Evolutionary conservation across 1,140 invertebrate genomes (phyloP).

Genomic region (Drosophila bocqueti): DNA sequence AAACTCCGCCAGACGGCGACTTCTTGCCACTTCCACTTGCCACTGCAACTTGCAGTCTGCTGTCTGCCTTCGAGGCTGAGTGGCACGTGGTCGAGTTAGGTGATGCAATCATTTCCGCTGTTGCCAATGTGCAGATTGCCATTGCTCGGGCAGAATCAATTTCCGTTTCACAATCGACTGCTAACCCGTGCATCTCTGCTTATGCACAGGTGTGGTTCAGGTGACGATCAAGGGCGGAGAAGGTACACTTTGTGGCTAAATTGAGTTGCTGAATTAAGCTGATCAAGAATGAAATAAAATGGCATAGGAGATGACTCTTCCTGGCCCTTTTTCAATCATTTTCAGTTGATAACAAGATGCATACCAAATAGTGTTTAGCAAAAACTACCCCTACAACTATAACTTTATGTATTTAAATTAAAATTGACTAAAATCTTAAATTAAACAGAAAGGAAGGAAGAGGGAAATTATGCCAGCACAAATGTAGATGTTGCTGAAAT

Average conservation of each 20-base stretch:
- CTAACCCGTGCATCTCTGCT: not conserved
- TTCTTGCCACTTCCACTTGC: slow-evolving; percentile 41
- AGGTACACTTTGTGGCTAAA: not conserved
- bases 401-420: too few species aligned
- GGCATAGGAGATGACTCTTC: too few species aligned
- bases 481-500: too few species aligned
- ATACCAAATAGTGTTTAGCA: too few species aligned
- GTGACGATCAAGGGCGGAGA: not conserved
- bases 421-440: too few species aligned
- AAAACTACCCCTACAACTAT: too few species aligned
- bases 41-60: slow-evolving; percentile 24
- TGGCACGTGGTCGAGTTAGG: slow-evolving; percentile 74
- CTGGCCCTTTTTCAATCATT: too few species aligned
- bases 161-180: slow-evolving; percentile 52
- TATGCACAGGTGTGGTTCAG: not conserved
- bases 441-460: too few species aligned
- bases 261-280: too few species aligned
- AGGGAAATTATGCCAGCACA: not conserved
- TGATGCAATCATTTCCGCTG: slow-evolving; percentile 81
- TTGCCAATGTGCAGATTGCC: slow-evolving; percentile 56
- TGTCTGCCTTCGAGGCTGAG: slow-evolving; percentile 12
- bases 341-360: too few species aligned
- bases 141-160: slow-evolving; percentile 71
- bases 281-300: too few species aligned
- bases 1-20: slow-evolving; percentile 36